Evolutionary conservation across 2,797 vertebrate species (phyloP).

Genomic region (Macropodus opercularis): DNA sequence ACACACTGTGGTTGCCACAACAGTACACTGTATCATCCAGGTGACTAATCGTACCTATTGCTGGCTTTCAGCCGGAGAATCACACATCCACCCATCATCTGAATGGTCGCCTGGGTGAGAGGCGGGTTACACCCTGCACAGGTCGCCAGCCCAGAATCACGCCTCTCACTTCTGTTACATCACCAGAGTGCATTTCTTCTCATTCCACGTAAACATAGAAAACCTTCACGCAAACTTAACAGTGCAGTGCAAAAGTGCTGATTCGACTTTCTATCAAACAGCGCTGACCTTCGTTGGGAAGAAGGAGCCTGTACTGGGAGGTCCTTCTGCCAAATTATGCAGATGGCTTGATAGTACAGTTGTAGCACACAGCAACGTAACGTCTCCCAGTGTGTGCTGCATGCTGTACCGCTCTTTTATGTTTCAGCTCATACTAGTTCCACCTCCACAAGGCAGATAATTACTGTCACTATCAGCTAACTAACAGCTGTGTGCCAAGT

Average conservation of each 20-base stretch:
- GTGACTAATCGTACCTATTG: constrained; percentile 36
- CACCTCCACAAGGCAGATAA: constrained; percentile 60
- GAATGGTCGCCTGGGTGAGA: too few relatives aligned
- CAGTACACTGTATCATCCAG: constrained; percentile 18
- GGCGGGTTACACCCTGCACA: too few relatives aligned
- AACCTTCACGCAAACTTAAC: neutral
- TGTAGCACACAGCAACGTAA: constrained; percentile 31
- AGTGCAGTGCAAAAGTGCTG: constrained; percentile 29
- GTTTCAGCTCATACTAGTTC: constrained; percentile 46
- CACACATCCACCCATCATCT: too few relatives aligned
- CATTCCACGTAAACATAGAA: neutral
- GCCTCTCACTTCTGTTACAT: too few relatives aligned
- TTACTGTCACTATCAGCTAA: constrained; percentile 64
- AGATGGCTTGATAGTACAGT: constrained; percentile 25
- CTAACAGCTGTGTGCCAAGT: constrained; percentile 55
- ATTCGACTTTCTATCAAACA: constrained; percentile 30
- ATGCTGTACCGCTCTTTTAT: constrained; percentile 32
- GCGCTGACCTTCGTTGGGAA: neutral
- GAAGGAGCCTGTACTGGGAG: constrained; percentile 2
- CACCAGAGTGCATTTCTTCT: too few relatives aligned
- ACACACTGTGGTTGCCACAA: constrained; percentile 40
- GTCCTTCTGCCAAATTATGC: constrained; percentile 42
- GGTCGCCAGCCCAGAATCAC: too few relatives aligned
- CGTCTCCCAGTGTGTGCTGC: constrained; percentile 24
- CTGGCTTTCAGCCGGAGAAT: constrained; percentile 5